Conservation (phyloP, 2,888 invertebrate genomes). For the Anodontia alba region DNA sequence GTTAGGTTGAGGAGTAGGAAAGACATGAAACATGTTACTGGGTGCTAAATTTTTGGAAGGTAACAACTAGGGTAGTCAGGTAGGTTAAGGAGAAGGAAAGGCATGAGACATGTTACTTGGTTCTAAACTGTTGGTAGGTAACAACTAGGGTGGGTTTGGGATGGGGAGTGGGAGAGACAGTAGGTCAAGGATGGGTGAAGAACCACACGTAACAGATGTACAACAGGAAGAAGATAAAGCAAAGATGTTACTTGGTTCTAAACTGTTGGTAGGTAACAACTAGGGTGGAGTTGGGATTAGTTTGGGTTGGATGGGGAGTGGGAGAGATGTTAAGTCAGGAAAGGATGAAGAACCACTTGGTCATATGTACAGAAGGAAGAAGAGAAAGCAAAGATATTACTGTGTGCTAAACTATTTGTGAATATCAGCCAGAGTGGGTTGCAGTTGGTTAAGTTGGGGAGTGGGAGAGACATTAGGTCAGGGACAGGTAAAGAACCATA, state of each 20-base stretch:
- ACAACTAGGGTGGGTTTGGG: too few species aligned
- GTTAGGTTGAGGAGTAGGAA: neutral
- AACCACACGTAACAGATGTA: slow-evolving; percentile 86
- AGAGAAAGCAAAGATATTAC: slow-evolving; percentile 95
- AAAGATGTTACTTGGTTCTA: slow-evolving; percentile 91
- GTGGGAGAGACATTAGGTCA: slow-evolving; percentile 81
- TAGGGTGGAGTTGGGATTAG: too few species aligned
- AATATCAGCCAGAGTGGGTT: too few species aligned
- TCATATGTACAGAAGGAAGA: too few species aligned
- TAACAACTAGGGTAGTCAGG: too few species aligned
- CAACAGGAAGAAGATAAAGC: slow-evolving; percentile 98
- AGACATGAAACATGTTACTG: slow-evolving; percentile 90
- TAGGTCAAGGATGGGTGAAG: slow-evolving; percentile 76
- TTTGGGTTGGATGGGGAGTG: neutral
- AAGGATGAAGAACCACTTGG: too few species aligned
- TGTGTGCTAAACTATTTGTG: slow-evolving; percentile 89
- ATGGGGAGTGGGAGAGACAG: slow-evolving; percentile 73
- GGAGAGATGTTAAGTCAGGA: too few species aligned
- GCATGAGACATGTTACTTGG: slow-evolving; percentile 93
- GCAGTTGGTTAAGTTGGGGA: neutral
- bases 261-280: slow-evolving; percentile 84
- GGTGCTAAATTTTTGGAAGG: slow-evolving; percentile 90
- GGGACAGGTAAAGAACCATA: slow-evolving; percentile 72
- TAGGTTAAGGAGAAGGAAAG: slow-evolving; percentile 98
- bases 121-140: slow-evolving; percentile 86